phyloP scores from a whole-genome alignment of 1,140 invertebrate species.

The Drosophila quadrilineata region DNA sequence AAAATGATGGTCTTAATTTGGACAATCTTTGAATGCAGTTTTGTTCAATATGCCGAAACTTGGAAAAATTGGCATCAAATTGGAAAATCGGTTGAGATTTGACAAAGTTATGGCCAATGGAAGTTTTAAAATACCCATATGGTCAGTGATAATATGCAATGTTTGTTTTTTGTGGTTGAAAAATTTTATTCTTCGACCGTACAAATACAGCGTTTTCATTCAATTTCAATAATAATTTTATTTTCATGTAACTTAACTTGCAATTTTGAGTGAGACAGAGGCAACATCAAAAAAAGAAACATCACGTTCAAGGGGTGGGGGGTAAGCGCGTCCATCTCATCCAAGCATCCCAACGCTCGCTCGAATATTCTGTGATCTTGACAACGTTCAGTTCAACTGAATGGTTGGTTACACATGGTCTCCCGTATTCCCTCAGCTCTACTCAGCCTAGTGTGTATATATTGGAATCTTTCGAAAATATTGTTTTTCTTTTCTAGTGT shows the following conservation, averaged over 20 bases:
- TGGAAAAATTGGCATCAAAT: too few relatives aligned
- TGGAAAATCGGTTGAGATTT: too few relatives aligned
- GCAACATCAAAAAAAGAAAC: not conserved
- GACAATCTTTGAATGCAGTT: too few relatives aligned
- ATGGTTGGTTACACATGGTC: too few relatives aligned
- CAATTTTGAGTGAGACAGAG: constrained; percentile 57
- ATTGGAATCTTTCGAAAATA: constrained; percentile 31
- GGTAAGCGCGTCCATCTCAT: too few relatives aligned
- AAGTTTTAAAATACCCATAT: not conserved
- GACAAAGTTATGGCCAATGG: not conserved
- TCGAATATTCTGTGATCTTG: too few relatives aligned
- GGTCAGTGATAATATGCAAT: too few relatives aligned
- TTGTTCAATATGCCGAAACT: too few relatives aligned
- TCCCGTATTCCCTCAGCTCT: too few relatives aligned
- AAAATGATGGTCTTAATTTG: too few relatives aligned
- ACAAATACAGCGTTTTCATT: constrained; percentile 55
- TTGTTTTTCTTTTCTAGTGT: constrained; percentile 21
- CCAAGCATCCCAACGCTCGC: too few relatives aligned
- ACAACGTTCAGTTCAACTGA: too few relatives aligned
- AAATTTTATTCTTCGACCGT: constrained; percentile 65
- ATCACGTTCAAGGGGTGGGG: not conserved
- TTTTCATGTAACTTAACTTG: constrained; percentile 57
- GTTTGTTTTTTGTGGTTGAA: constrained; percentile 37
- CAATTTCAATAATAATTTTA: constrained; percentile 36
- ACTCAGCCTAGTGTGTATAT: not conserved